Conservation (phyloP, 1,140 invertebrate species). For the Nymphalis io region DNA sequence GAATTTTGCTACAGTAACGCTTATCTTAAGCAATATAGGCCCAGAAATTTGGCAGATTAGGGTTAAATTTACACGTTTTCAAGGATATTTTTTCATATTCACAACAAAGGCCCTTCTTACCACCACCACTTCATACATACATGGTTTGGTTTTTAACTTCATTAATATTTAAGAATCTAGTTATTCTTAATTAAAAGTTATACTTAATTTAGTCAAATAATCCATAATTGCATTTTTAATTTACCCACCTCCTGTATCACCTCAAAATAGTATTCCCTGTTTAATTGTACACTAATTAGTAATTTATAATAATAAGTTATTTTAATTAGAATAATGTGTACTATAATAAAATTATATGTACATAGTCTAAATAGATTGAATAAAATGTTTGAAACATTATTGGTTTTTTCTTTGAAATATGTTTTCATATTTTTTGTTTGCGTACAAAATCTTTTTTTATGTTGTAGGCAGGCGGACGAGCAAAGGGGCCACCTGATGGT, state of each 20-base stretch:
- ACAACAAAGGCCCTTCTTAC: too few relatives aligned
- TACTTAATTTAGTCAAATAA: constrained; percentile 7
- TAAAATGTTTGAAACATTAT: constrained; percentile 20
- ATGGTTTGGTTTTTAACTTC: not conserved
- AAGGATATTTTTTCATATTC: too few relatives aligned
- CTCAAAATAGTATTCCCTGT: constrained; percentile 13
- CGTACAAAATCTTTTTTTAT: too few relatives aligned
- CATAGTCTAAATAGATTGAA: constrained; percentile 1
- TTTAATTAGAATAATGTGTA: constrained; percentile 10
- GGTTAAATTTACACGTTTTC: too few relatives aligned
- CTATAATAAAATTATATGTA: constrained; percentile 18
- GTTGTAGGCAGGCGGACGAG: too few relatives aligned
- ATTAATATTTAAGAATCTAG: not conserved
- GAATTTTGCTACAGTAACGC: too few relatives aligned
- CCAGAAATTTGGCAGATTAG: too few relatives aligned
- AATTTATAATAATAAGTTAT: not conserved
- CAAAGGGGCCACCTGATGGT: too few relatives aligned
- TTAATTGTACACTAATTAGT: not conserved
- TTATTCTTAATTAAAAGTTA: too few relatives aligned
- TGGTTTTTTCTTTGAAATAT: constrained; percentile 1
- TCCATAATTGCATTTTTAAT: constrained; percentile 16
- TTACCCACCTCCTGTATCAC: constrained; percentile 15
- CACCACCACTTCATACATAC: too few relatives aligned
- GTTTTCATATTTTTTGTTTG: not conserved
- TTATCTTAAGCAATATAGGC: too few relatives aligned